phyloP scores from a whole-genome alignment of 2,888 invertebrate genomes.

The Apotomis turbidana region DNA sequence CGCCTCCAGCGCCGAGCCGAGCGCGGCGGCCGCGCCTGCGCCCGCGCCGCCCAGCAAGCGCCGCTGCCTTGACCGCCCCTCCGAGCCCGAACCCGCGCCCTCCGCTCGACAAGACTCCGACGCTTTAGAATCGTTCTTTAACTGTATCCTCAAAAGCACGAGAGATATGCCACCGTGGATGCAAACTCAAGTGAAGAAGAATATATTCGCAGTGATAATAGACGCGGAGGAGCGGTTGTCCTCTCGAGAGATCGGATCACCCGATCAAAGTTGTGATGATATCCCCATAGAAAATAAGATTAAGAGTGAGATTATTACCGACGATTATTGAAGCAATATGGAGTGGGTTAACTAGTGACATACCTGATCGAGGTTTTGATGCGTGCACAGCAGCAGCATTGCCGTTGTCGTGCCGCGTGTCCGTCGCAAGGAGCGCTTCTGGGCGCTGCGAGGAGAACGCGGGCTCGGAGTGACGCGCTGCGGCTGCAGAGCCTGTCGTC shows the following conservation, averaged over 20 bases:
- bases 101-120: slow-evolving; percentile 41
- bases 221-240: slow-evolving; percentile 72
- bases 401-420: background rate
- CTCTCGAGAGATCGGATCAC: slow-evolving; percentile 47
- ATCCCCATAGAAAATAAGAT: slow-evolving; percentile 60
- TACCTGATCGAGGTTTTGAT: slow-evolving; percentile 1
- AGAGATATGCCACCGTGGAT: slow-evolving; percentile 75
- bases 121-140: slow-evolving; percentile 73
- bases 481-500: background rate
- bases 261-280: slow-evolving; percentile 45
- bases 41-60: slow-evolving; percentile 16
- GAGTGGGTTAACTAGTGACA: background rate
- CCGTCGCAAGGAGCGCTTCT: background rate
- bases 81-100: slow-evolving; percentile 40
- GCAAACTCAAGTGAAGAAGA: slow-evolving; percentile 79
- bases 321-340: slow-evolving; percentile 50
- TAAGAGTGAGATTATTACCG: slow-evolving; percentile 66
- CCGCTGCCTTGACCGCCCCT: slow-evolving; percentile 31
- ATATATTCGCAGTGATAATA: slow-evolving; percentile 74
- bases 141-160: slow-evolving; percentile 70
- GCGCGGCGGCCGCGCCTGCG: background rate
- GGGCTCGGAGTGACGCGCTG: no score
- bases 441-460: background rate
- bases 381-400: background rate
- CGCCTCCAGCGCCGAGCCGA: background rate